Evolutionary conservation across 2,888 invertebrate species (phyloP).

Genomic region (Sycophila texana): DNA sequence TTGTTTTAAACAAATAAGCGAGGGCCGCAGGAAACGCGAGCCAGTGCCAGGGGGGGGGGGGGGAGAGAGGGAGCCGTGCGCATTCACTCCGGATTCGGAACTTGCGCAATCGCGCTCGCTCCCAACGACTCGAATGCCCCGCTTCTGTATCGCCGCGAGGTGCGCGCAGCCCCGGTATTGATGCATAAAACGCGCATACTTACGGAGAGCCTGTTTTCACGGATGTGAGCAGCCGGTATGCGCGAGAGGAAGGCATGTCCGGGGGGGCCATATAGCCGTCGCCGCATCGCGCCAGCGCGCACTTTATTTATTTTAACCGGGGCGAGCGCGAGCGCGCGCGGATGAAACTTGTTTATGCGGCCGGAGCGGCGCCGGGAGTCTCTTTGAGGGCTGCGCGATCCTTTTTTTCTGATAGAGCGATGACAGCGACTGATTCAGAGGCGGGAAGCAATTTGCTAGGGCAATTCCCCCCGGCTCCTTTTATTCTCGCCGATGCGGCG

Average conservation of each 20-base stretch:
- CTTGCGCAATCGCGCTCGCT: conserved; percentile 29
- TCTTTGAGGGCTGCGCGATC: conserved; percentile 25
- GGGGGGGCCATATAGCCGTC: conserved; percentile 62
- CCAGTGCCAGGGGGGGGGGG: background rate
- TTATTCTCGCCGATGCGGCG: conserved; percentile 43
- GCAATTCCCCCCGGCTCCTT: conserved; percentile 27
- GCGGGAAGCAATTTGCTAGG: conserved; percentile 56
- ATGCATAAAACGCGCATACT: conserved; percentile 73
- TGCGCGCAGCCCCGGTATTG: conserved; percentile 63
- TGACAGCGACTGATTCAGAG: conserved; percentile 57
- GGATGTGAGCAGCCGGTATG: conserved; percentile 74
- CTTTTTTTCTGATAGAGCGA: conserved; percentile 35
- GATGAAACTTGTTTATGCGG: conserved; percentile 72
- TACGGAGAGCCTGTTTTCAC: conserved; percentile 74
- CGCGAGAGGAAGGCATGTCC: conserved; percentile 66
- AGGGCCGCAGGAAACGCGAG: too few relatives aligned
- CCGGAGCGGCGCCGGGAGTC: conserved; percentile 8
- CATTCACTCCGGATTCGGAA: conserved; percentile 16
- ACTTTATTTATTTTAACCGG: conserved; percentile 72
- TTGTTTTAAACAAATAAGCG: too few relatives aligned
- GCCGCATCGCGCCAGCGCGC: conserved; percentile 59
- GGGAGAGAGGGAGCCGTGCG: too few relatives aligned
- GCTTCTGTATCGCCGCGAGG: too few relatives aligned
- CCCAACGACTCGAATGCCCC: too few relatives aligned
- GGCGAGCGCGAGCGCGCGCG: conserved; percentile 55